Evolutionary conservation across 2,797 vertebrate species (phyloP).

Genomic region (Allobates femoralis): DNA sequence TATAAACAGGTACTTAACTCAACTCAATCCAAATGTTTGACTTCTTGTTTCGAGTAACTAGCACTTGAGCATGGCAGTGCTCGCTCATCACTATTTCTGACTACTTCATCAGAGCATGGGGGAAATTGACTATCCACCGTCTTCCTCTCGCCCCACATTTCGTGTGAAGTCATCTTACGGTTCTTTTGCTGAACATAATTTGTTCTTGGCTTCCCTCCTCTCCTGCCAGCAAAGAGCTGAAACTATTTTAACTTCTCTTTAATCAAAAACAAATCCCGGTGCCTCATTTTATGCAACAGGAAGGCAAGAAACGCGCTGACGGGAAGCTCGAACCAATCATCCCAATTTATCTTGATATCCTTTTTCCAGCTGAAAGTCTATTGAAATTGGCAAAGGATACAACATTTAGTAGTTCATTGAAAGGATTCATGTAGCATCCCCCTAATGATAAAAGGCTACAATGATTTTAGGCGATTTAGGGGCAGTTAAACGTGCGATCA

Average conservation of each 20-base stretch:
- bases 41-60: too few relatives aligned
- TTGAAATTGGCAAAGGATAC: not conserved
- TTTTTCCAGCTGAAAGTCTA: constrained; percentile 35
- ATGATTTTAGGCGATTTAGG: not conserved
- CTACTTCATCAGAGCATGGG: not conserved
- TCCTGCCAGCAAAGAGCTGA: constrained; percentile 31
- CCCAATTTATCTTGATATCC: constrained; percentile 34
- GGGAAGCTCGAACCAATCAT: constrained; percentile 53
- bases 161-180: not conserved
- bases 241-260: constrained; percentile 43
- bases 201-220: not conserved
- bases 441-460: constrained; percentile 23
- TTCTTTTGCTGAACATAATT: not conserved
- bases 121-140: not conserved
- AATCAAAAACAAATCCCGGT: constrained; percentile 47
- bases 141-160: not conserved
- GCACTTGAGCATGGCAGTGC: too few relatives aligned
- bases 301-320: constrained; percentile 27
- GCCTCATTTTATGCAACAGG: constrained; percentile 29
- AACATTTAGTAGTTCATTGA: constrained; percentile 46
- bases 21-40: too few relatives aligned
- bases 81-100: too few relatives aligned
- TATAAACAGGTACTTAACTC: too few relatives aligned
- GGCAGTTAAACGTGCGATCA: constrained; percentile 20
- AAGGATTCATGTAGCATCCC: constrained; percentile 10